These are phyloP conservation scores for Dermatemys mawii DNA, from an alignment of 2,113 vertebrate species.

Conservation along the genomic window DNA sequence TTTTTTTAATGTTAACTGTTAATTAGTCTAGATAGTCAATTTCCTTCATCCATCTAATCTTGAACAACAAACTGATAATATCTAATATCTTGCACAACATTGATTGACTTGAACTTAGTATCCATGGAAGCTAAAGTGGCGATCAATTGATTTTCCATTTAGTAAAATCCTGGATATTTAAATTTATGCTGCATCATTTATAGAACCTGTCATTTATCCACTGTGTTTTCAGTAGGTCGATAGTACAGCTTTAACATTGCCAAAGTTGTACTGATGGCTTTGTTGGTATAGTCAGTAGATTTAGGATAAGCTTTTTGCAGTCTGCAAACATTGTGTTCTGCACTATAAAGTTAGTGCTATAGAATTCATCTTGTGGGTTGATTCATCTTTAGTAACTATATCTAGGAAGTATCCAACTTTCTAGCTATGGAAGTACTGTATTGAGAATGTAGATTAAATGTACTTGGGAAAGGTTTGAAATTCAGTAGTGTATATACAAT, in stretches of 20 bases:
- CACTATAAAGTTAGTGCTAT: not conserved
- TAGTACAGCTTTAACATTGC: constrained; percentile 13
- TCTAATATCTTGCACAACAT: not conserved
- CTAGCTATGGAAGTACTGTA: constrained; percentile 5
- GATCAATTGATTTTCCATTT: constrained; percentile 25
- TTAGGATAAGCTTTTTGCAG: constrained; percentile 16
- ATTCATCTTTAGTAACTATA: not conserved
- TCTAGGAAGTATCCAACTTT: not conserved
- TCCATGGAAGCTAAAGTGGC: not conserved
- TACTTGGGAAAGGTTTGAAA: not conserved
- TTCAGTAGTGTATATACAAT: not conserved
- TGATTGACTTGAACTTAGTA: not conserved
- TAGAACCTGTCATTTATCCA: constrained; percentile 24
- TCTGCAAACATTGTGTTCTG: not conserved
- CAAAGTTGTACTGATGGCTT: accelerated
- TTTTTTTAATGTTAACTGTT: not conserved
- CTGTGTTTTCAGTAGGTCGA: constrained; percentile 26
- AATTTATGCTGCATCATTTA: constrained; percentile 9
- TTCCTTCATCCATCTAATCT: constrained; percentile 1
- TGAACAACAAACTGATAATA: not conserved
- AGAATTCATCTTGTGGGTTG: constrained; percentile 28
- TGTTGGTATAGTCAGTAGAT: not conserved
- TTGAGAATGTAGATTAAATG: constrained; percentile 30
- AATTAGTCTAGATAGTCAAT: not conserved
- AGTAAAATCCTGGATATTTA: constrained; percentile 36